These are phyloP conservation scores for Morus bassanus DNA, from an alignment of 2,797 vertebrate species.

Conservation along the genomic window DNA sequence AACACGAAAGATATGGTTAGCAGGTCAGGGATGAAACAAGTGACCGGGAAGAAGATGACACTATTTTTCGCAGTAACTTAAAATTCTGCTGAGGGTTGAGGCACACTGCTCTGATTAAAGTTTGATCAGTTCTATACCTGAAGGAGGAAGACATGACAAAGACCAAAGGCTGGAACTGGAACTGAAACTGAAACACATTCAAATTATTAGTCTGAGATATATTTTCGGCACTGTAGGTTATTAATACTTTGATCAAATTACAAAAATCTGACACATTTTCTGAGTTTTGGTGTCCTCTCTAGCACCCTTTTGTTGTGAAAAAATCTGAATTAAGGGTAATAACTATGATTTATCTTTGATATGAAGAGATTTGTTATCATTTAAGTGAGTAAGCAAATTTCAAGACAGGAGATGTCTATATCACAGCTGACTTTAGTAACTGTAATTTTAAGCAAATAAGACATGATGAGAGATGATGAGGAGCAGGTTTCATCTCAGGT, in stretches of 20 bases:
- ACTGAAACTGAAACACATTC: not conserved
- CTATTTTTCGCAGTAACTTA: not conserved
- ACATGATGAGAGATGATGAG: not conserved
- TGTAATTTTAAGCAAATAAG: not conserved
- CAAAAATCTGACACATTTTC: not conserved
- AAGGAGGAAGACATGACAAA: not conserved
- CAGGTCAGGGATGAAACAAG: not conserved
- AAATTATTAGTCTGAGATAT: not conserved
- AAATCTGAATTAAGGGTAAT: not conserved
- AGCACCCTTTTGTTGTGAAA: not conserved
- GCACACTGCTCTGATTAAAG: not conserved
- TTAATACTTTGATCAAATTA: not conserved
- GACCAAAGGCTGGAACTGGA: not conserved
- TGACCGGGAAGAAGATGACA: not conserved
- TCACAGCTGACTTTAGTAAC: not conserved
- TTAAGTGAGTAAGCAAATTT: not conserved
- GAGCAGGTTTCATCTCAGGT: not conserved
- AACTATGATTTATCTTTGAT: not conserved
- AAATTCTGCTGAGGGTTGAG: not conserved
- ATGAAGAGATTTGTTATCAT: not conserved
- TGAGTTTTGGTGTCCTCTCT: not conserved
- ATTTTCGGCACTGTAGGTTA: not conserved
- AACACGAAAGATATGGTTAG: not conserved
- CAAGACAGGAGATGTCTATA: not conserved
- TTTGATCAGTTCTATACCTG: not conserved